phyloP scores from a whole-genome alignment of 2,113 vertebrate species.

The Cephalophus harveyi region DNA sequence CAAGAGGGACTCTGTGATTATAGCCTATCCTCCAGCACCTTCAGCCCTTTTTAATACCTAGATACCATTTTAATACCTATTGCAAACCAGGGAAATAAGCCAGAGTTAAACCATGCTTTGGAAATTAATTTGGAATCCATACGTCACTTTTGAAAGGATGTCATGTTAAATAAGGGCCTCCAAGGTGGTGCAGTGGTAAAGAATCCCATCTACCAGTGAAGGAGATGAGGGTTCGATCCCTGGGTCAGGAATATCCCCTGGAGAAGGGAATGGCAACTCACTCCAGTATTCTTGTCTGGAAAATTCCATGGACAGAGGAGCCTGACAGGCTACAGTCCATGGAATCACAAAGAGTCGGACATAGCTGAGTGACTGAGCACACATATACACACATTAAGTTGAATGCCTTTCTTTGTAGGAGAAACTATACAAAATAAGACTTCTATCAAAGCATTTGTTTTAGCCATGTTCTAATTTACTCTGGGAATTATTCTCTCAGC shows the following conservation, averaged over 20 bases:
- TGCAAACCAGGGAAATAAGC: not conserved
- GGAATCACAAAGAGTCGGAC: not conserved
- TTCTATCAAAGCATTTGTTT: not conserved
- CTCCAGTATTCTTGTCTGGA: not conserved
- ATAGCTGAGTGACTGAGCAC: not conserved
- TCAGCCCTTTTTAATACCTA: not conserved
- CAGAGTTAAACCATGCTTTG: not conserved
- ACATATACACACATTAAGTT: not conserved
- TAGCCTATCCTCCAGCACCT: not conserved
- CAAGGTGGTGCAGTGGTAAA: not conserved
- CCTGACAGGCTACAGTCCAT: not conserved
- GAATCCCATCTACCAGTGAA: not conserved
- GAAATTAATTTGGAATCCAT: not conserved
- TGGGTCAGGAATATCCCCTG: not conserved
- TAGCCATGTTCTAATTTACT: not conserved
- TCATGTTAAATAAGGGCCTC: not conserved
- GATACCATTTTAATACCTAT: not conserved
- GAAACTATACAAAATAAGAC: not conserved
- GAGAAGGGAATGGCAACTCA: not conserved
- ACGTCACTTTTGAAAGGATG: not conserved
- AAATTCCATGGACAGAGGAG: not conserved
- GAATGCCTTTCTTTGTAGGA: not conserved
- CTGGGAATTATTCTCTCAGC: not conserved
- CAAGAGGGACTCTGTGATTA: not conserved
- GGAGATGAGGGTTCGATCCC: not conserved